These are phyloP conservation scores for Myathropa florea DNA, from an alignment of 2,888 invertebrate genomes.

Conservation along the genomic window DNA sequence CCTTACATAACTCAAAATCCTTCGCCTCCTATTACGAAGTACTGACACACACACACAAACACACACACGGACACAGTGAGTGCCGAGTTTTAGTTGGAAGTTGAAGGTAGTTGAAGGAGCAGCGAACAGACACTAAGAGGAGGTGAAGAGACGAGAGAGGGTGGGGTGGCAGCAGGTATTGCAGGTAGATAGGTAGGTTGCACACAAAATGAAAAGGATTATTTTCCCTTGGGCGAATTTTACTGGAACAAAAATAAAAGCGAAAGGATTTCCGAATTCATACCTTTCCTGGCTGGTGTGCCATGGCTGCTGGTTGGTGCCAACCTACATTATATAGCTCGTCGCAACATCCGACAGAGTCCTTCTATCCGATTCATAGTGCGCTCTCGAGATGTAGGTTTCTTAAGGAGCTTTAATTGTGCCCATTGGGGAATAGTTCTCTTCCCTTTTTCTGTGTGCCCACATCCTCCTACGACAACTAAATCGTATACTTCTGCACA, in stretches of 20 bases:
- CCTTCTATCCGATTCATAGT: slow-evolving; percentile 21
- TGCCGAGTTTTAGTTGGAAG: slow-evolving; percentile 12
- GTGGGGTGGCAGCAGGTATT: neutral
- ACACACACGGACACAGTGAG: slow-evolving; percentile 1
- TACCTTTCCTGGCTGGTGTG: slow-evolving; percentile 61
- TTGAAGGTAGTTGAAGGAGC: slow-evolving; percentile 22
- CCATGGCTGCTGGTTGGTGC: slow-evolving; percentile 31
- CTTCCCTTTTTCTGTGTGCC: neutral
- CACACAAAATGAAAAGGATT: slow-evolving; percentile 69
- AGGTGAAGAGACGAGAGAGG: neutral
- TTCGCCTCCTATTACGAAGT: slow-evolving; percentile 39
- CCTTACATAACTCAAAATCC: slow-evolving; percentile 70
- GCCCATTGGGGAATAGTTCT: slow-evolving; percentile 65
- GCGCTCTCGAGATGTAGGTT: slow-evolving; percentile 55
- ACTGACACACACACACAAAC: neutral
- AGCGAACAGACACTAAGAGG: slow-evolving; percentile 1
- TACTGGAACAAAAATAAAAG: slow-evolving; percentile 68
- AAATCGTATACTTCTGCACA: slow-evolving; percentile 35
- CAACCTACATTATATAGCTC: slow-evolving; percentile 54
- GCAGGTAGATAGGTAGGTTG: slow-evolving; percentile 70
- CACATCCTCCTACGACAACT: neutral
- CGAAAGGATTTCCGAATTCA: slow-evolving; percentile 70
- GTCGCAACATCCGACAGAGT: slow-evolving; percentile 44
- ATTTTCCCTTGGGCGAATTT: slow-evolving; percentile 68
- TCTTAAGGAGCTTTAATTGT: slow-evolving; percentile 71